Evolutionary conservation across 1,140 invertebrate genomes (phyloP), one percentile per base, ranked within the genome.

Genomic region (Yoshiicerus persimilis): DNA sequence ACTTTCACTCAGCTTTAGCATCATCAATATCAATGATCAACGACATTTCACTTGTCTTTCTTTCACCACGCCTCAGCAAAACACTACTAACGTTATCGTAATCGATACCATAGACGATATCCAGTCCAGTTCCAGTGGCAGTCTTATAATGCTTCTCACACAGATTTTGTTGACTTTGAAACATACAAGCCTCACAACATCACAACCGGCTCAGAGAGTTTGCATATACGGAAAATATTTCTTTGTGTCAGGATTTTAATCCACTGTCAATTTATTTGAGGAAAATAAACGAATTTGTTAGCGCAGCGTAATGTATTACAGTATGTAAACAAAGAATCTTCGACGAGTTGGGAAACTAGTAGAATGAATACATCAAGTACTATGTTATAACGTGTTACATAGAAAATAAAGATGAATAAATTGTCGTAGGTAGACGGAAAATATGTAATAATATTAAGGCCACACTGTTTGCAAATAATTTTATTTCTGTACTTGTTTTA

Each of bases 11-110:
- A 84, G 25, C 23, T 27, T 47, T 41, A 84, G 30, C 83, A 47
- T 56, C 83, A 27, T 84, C 83, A 84, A 62, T 84, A 27, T 47
- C 83, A 84, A 41, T 84, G 83, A 84, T 34, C 39, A 84, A 47
- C 39, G 83, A 84, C 83, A 84, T 41, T 84, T 84, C 83, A 41
- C 25, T 84, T 41, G n/a, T 30, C 39, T 56, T 34, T 84, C 83
- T 56, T 47, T 34, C 47, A 56, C 47, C 47, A 56, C 47, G 47
- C 47, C 47, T 56, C 47, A 56, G n/a, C 47, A 56, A 56, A 56
- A 56, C 47, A 56, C 47, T 56, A n/a, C 16, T n/a, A 16, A 5
- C 20, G 4, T 56, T 56, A 56, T 56, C 47, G 47, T 56, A 56
- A 56, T 56, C 47, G n/a, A 56, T 56, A 56, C n/a, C 47, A 56